Conservation (phyloP, 2,888 invertebrate genomes). For the Polyploca ridens region DNA sequence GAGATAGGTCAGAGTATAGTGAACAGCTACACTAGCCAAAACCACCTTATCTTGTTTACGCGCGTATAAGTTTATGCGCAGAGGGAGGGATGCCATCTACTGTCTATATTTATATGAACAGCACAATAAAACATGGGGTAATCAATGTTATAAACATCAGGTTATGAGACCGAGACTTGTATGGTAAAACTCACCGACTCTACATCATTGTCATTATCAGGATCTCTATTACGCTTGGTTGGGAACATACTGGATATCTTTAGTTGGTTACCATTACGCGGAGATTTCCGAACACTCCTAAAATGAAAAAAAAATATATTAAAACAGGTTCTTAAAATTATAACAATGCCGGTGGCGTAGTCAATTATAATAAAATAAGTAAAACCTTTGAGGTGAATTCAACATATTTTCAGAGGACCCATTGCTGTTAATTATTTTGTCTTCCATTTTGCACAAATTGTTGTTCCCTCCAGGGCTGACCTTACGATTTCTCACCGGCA, state of each 20-base stretch:
- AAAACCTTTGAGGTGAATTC: conserved; percentile 34
- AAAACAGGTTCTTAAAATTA: neutral
- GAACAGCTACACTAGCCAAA: no score
- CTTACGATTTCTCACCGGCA: conserved; percentile 44
- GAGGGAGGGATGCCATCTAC: no score
- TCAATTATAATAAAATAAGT: neutral
- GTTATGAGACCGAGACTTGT: neutral
- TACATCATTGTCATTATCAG: conserved; percentile 26
- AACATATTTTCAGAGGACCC: conserved; percentile 22
- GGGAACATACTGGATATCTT: conserved; percentile 59
- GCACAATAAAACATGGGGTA: no score
- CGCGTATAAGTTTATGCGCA: no score
- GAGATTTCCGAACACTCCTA: conserved; percentile 37
- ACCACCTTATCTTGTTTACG: no score
- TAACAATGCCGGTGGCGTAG: no score
- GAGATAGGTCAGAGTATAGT: no score
- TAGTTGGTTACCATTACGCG: conserved; percentile 48
- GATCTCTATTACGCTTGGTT: conserved; percentile 54
- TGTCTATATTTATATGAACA: no score
- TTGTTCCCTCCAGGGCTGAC: conserved; percentile 27
- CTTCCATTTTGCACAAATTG: conserved; percentile 15
- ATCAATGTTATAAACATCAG: no score
- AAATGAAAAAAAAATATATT: conserved; percentile 21
- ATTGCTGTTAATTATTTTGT: neutral
- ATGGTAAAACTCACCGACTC: neutral